Base-by-base conservation (phyloP, 53 echinoderm and acorn worm species). In the Pentamera pediparva region DNA sequence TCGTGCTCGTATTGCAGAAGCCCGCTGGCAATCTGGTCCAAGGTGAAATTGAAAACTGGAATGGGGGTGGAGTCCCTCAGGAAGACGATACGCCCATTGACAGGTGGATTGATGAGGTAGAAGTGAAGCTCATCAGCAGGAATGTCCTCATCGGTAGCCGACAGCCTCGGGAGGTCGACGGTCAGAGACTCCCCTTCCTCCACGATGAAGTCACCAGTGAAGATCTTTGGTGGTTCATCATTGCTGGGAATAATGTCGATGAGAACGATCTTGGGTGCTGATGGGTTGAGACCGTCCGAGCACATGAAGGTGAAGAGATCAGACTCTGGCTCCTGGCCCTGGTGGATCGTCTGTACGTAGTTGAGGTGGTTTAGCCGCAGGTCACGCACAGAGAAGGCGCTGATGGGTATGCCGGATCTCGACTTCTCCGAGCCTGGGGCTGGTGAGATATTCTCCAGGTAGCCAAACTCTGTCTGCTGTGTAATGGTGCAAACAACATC, bases 341-440 rank as follows among this genome's bases (percentile, higher is more conserved):
- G 69, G 48, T 89, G 81, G 69, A 98, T 88, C 38, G 91, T 98
- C 77, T 98, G 91, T 35, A 98, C 98, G 60, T 91, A 98, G 84
- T 91, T 91, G 98, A 98, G 83, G 82, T 98, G 98, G 33, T 88
- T 81, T n/a, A 89, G 85, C 38, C 89, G 83, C 20, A 98, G 78
- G 81, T 98, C 98, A 56, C 74, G 88, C 61, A 98, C 59, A 37
- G 85, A 83, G 84, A 98, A 98, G 34, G 98, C 88, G 65, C 83
- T 91, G 76, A 98, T 91, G 25, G 98, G 89, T 32, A 85, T 86
- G 17, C 98, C 98, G 75, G 82, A 75, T 60, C 98, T 82, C 11
- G 98, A 98, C 60, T 98, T 98, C 59, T 98, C 98, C 3, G 98
- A 98, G 35, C 98, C 98, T 67, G 98, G 91, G 6, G 98, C 91